Percentiles rank a stretch among this genome's conserved stretches.
These are phyloP conservation scores for Corythoichthys haematopterus DNA, from an alignment of 2,113 vertebrate genomes.

Conservation along the genomic window DNA sequence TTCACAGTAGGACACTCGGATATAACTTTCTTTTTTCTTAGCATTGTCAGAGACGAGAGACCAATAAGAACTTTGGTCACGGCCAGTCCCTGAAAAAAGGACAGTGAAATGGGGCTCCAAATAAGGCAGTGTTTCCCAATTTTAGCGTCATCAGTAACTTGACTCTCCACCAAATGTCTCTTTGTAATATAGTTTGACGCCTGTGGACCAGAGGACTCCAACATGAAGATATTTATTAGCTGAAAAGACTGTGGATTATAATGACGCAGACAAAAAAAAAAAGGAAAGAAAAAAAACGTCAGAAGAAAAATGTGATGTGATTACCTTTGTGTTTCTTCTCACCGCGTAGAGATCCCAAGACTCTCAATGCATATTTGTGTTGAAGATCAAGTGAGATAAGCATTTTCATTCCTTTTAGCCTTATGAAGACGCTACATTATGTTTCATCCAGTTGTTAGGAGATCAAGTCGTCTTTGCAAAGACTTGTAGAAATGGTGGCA, in stretches of 20 bases:
- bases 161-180: slow-evolving; percentile 55
- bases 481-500: slow-evolving; percentile 32
- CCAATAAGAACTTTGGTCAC: slow-evolving; percentile 45
- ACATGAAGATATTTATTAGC: slow-evolving; percentile 60
- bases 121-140: slow-evolving; percentile 40
- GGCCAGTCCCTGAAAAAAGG: slow-evolving; percentile 32
- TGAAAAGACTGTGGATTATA: slow-evolving; percentile 52
- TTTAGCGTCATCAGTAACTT: slow-evolving; percentile 50
- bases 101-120: slow-evolving; percentile 28
- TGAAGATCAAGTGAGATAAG: slow-evolving; percentile 56
- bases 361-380: slow-evolving; percentile 65
- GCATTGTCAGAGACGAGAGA: slow-evolving; percentile 48
- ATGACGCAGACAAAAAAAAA: slow-evolving; percentile 16
- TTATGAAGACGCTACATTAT: slow-evolving; percentile 51
- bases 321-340: slow-evolving; percentile 57
- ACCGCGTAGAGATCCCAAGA: slow-evolving; percentile 44
- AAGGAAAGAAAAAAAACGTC: slow-evolving; percentile 32
- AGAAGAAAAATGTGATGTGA: slow-evolving; percentile 59
- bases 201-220: slow-evolving; percentile 44
- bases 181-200: slow-evolving; percentile 68
- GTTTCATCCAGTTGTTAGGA: slow-evolving; percentile 46
- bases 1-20: slow-evolving; percentile 46
- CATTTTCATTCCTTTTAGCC: slow-evolving; percentile 65
- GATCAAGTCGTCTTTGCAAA: slow-evolving; percentile 57
- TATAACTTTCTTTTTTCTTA: slow-evolving; percentile 28